A percentile compares a stretch with the other conserved stretches of the same genome.
These are phyloP conservation scores for Passer domesticus DNA, from an alignment of 2,113 vertebrate species.

Conservation along the genomic window DNA sequence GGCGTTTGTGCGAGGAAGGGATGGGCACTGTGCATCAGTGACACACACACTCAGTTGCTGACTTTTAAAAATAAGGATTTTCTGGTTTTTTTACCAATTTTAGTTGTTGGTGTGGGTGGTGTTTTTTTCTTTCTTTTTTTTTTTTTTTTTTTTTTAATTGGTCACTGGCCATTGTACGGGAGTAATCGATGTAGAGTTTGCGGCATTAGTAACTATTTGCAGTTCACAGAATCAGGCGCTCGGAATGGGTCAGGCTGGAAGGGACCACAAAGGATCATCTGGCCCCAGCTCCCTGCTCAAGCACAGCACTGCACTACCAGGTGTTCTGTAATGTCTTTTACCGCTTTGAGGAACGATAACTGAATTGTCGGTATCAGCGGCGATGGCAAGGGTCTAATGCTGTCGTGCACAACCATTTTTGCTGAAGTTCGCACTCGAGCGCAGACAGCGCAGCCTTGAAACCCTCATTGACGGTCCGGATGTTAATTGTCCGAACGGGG, in stretches of 20 bases:
- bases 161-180: background rate
- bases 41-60: background rate
- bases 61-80: background rate
- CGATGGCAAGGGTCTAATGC: fast-evolving
- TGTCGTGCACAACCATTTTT: background rate
- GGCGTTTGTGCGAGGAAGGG: background rate
- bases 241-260: background rate
- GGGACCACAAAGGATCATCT: background rate
- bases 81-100: background rate
- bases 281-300: too few species aligned
- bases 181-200: fast-evolving
- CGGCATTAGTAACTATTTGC: background rate
- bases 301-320: too few species aligned
- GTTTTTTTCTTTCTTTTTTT: too few species aligned
- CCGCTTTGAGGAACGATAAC: background rate
- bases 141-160: too few species aligned
- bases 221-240: too few species aligned
- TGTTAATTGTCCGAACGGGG: fast-evolving
- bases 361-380: background rate
- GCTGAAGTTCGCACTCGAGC: fast-evolving
- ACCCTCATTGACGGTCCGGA: fast-evolving
- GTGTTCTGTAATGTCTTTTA: background rate
- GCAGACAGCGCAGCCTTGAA: background rate
- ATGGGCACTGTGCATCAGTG: fast-evolving
- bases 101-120: too few species aligned